phyloP scores from a whole-genome alignment of 1,140 invertebrate genomes.

The Drosophila kurseongensis region DNA sequence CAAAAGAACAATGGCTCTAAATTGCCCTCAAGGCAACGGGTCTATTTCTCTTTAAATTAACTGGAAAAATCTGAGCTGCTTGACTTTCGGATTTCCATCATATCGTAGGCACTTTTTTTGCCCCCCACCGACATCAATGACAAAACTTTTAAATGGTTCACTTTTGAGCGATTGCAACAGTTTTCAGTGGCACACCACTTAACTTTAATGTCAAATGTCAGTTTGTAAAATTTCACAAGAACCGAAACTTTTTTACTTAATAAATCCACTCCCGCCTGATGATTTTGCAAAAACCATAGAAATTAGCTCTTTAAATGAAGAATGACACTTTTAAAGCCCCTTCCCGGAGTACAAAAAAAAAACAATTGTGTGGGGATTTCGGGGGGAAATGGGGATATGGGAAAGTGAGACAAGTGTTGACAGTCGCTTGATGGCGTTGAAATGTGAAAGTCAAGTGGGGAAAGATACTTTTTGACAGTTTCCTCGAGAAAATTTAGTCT shows the following conservation, averaged over 20 bases:
- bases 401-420: constrained; percentile 47
- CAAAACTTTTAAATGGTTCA: constrained; percentile 73
- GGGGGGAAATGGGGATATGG: constrained; percentile 6
- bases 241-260: constrained; percentile 21
- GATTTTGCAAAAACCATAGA: constrained; percentile 54
- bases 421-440: constrained; percentile 60
- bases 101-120: constrained; percentile 23
- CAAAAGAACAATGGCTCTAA: constrained; percentile 74
- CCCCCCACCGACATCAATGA: constrained; percentile 41
- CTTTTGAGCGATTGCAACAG: constrained; percentile 72
- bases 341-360: constrained; percentile 5
- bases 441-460: constrained; percentile 63
- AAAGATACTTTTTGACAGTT: constrained; percentile 45
- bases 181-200: constrained; percentile 49
- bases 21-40: constrained; percentile 45
- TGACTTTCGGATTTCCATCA: constrained; percentile 57
- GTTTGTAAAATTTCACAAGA: constrained; percentile 24
- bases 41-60: constrained; percentile 54
- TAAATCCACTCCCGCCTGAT: constrained; percentile 27
- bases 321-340: constrained; percentile 65
- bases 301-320: constrained; percentile 75
- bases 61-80: constrained; percentile 49
- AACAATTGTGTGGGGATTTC: constrained; percentile 37
- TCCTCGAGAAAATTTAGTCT: constrained; percentile 5
- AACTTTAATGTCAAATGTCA: constrained; percentile 76